Base-by-base conservation (phyloP, 2,113 vertebrate species). In the Poeciliopsis retropinna region DNA sequence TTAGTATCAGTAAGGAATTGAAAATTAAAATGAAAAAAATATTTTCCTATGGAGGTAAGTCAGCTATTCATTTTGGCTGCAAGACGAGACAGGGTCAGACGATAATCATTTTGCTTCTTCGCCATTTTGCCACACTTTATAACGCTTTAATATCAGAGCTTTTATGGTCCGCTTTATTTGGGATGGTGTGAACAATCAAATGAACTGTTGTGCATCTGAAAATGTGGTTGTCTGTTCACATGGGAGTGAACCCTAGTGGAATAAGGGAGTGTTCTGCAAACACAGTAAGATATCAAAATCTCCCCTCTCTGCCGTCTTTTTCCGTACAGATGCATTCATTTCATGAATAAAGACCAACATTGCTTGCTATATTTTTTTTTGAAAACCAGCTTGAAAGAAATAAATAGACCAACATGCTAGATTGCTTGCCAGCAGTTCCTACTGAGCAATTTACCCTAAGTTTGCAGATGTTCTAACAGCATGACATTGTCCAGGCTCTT, bases 101-200 rank as follows among this genome's bases (percentile, higher is more conserved):
- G 19, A 8, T 22, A 5, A 54, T 54, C 47, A 54, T 9, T 22
- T 54, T 1, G 1, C 47, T 54, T 22, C 47, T 25, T 54, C 19
- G 5, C 15, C 22, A 22, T 54, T 54, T 54, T 37, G 34, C 34
- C 47, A 54, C 19, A 54, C 19, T 19, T 54, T 6, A 54, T 22
- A 60, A n/a, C 34, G 22, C 51, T 67, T 67, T 75, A 14, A 68
- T 28, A 54, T 14, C n/a, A 37, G 41, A 27, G 51, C 64, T 39
- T 1, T 25, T 64, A 37, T 34, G 34, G 19, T 13, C 32, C 0
- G 0, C 34, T n/a, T 65, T 12, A 25, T 65, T 65, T 65, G 32
- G 30, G 63, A 30, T 19, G 7, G 63, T 64, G 8, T 64, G 63
- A 65, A 65, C 32, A 39, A 37, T 39, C 22, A 27, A 27, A 12